These are phyloP conservation scores for Muscicapa striata DNA, from an alignment of 2,797 vertebrate species.

Conservation along the genomic window DNA sequence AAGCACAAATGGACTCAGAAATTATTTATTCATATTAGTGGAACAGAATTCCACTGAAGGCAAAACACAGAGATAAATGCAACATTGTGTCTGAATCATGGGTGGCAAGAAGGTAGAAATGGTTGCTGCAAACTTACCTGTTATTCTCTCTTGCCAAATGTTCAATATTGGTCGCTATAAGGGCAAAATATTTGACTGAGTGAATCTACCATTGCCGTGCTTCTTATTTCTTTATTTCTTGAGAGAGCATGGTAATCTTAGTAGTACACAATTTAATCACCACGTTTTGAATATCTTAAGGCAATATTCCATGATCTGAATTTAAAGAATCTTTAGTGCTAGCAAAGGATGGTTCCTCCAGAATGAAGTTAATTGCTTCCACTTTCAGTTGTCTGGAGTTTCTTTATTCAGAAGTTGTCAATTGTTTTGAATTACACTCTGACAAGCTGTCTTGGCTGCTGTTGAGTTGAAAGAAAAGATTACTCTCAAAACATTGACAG, in stretches of 20 bases:
- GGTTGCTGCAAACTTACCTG: neutral
- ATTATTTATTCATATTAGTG: neutral
- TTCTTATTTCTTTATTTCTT: neutral
- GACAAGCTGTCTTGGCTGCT: neutral
- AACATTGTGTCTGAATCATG: neutral
- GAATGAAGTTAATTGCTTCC: neutral
- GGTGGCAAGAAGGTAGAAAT: neutral
- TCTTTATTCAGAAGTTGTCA: neutral
- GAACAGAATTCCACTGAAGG: neutral
- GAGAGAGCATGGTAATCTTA: neutral
- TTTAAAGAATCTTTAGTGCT: neutral
- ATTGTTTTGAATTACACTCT: neutral
- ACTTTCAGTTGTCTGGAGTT: neutral
- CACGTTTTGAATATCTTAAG: neutral
- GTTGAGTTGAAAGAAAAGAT: neutral
- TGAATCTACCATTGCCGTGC: neutral
- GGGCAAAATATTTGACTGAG: neutral
- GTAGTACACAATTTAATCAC: neutral
- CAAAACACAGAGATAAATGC: neutral
- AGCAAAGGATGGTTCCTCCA: neutral
- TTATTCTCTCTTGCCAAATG: neutral
- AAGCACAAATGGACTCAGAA: neutral
- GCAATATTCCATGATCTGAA: neutral
- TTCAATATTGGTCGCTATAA: neutral
- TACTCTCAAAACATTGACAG: neutral